A percentile compares a stretch with the other conserved stretches of the same genome.
These are phyloP conservation scores for Trisateles emortualis DNA, from an alignment of 2,888 invertebrate species.

Conservation along the genomic window DNA sequence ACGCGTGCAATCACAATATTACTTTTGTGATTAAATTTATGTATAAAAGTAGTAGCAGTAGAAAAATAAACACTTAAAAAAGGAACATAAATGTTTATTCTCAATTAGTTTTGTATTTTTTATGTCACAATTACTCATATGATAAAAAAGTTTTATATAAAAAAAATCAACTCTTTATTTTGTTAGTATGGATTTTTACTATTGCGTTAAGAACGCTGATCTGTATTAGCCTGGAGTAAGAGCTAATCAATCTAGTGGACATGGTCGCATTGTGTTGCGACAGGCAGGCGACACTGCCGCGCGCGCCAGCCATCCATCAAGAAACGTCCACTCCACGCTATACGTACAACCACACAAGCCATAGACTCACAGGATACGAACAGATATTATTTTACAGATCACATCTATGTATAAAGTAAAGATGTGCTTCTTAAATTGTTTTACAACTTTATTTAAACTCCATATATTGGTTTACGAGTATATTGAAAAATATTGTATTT, in stretches of 20 bases:
- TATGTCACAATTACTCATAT: too few relatives aligned
- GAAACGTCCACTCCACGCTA: constrained; percentile 33
- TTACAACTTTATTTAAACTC: too few relatives aligned
- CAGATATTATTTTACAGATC: neutral
- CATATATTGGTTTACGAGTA: too few relatives aligned
- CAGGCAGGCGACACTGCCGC: constrained; percentile 51
- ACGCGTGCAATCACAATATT: too few relatives aligned
- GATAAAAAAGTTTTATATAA: too few relatives aligned
- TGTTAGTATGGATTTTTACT: constrained; percentile 2
- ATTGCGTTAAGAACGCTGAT: constrained; percentile 25
- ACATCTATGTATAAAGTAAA: neutral
- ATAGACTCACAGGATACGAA: constrained; percentile 18
- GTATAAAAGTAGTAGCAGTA: too few relatives aligned
- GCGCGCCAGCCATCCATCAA: constrained; percentile 50
- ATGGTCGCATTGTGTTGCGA: constrained; percentile 54
- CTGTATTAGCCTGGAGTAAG: constrained; percentile 21
- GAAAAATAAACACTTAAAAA: too few relatives aligned
- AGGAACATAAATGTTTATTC: too few relatives aligned
- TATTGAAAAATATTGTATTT: too few relatives aligned
- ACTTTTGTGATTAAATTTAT: too few relatives aligned
- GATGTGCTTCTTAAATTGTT: too few relatives aligned
- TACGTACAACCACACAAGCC: constrained; percentile 24
- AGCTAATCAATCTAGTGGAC: constrained; percentile 58
- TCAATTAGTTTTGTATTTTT: too few relatives aligned
- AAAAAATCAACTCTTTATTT: neutral